Evolutionary conservation across 2,888 invertebrate genomes (phyloP), one percentile per base, ranked within the genome.

Genomic region (Trichogramma evanescens): DNA sequence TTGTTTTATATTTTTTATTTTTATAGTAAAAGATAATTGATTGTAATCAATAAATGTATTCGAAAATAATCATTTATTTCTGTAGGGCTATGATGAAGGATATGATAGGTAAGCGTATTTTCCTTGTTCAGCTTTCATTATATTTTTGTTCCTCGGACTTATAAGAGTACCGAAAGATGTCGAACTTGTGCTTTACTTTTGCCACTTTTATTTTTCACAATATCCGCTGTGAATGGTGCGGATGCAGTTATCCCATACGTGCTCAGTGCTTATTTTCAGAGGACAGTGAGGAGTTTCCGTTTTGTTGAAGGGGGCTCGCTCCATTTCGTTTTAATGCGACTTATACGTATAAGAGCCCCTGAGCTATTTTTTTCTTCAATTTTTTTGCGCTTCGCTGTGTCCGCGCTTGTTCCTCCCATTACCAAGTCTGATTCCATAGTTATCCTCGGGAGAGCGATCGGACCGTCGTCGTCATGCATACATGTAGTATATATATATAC

Each of bases 361-460:
- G 26, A 26, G 26, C 26, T 26, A 26, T 26, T 51, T 50, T 56
- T 50, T 39, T 50, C 48, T 39, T 44, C 58, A 58, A 58, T 48
- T 26, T 56, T 54, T 5, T 50, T 10, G 26, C 26, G 26, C 26
- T 26, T 26, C 26, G 26, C 26, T 26, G 26, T 26, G 26, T 2
- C 8, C 54, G 54, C 59, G 50, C 45, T 26, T 26, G 64, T 58
- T 53, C 54, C 41, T 59, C 56, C 62, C 54, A 60, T 63, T 56
- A 56, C 54, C 60, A 60, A 49, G 56, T 61, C 62, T 53, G 61
- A 63, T 65, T 62, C 50, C 61, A 50, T 53, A 63, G 63, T 59
- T 63, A 61, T 61, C 61, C 63, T 59, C 62, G 53, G 39, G 53
- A 54, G 56, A 61, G 50, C 60, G 49, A 61, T 61, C 56, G 56